Evolutionary conservation across 2,797 vertebrate genomes (phyloP).

Genomic region (Mormyrus hasselquistii): DNA sequence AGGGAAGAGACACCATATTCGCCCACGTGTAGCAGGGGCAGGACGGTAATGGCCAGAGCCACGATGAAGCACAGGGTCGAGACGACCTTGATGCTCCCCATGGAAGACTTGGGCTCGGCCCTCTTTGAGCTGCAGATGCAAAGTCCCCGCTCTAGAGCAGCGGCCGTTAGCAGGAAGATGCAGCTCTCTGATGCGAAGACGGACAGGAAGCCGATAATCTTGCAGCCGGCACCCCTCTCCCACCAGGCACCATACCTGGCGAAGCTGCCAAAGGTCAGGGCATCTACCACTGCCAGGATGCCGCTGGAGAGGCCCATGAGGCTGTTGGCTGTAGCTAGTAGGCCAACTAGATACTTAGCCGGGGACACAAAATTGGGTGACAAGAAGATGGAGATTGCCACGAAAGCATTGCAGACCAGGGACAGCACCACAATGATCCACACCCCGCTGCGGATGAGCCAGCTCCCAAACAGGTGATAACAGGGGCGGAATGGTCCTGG

Average conservation of each 20-base stretch:
- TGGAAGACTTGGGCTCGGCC: conserved; percentile 44
- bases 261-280: conserved; percentile 81
- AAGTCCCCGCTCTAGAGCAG: conserved; percentile 73
- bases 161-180: conserved; percentile 79
- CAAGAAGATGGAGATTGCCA: conserved; percentile 72
- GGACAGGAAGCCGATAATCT: conserved; percentile 71
- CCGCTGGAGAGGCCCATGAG: conserved; percentile 76
- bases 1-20: conserved; percentile 70
- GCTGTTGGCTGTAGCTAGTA: conserved; percentile 73
- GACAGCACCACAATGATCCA: conserved; percentile 77
- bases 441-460: conserved; percentile 81
- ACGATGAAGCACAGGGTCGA: conserved; percentile 62
- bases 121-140: conserved; percentile 51
- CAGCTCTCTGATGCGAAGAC: conserved; percentile 80
- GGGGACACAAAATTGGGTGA: conserved; percentile 59
- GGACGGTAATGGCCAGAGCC: conserved; percentile 62
- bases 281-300: conserved; percentile 72
- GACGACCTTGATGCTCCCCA: conserved; percentile 44
- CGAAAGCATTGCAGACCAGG: conserved; percentile 73
- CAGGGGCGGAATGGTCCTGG: conserved; percentile 85
- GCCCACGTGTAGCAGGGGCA: conserved; percentile 65
- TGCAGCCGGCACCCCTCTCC: conserved; percentile 80
- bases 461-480: conserved; percentile 79
- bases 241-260: conserved; percentile 72
- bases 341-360: conserved; percentile 73